Conservation (phyloP, 2,888 invertebrate genomes). For the Tinea pellionella region DNA sequence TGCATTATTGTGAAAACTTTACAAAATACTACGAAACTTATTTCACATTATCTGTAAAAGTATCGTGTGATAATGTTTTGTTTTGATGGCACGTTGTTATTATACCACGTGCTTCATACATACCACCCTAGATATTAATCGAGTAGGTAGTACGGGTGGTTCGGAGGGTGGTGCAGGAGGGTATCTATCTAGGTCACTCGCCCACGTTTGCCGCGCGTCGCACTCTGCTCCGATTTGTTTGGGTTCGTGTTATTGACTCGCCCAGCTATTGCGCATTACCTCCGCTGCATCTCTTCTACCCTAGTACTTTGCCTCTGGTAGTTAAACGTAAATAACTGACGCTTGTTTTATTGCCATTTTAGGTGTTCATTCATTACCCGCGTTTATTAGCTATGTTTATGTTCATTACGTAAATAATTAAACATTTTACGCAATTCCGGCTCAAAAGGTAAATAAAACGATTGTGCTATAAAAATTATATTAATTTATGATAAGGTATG, state of each 20-base stretch:
- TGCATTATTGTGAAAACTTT: not conserved
- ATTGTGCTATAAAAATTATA: not conserved
- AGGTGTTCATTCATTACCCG: not conserved
- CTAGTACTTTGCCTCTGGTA: not conserved
- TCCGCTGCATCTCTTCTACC: slow-evolving; percentile 17
- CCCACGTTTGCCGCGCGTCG: slow-evolving; percentile 44
- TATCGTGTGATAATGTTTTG: not conserved
- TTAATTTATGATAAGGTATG: not conserved
- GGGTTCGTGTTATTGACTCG: slow-evolving; percentile 58
- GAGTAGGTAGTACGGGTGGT: not conserved
- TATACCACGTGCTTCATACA: not conserved
- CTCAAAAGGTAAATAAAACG: not conserved
- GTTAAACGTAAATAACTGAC: slow-evolving; percentile 7
- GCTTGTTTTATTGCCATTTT: not conserved
- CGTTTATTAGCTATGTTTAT: not conserved
- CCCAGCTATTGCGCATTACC: slow-evolving; percentile 26
- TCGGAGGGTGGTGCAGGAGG: slow-evolving; percentile 12
- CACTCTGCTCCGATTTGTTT: slow-evolving; percentile 53
- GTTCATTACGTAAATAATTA: not conserved
- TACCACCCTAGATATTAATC: not conserved
- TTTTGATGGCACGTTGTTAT: not conserved
- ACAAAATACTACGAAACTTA: not conserved
- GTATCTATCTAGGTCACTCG: slow-evolving; percentile 21
- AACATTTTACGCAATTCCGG: not conserved
- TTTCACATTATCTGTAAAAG: not conserved